Evolutionary conservation across 2,888 invertebrate species (phyloP).

Genomic region (Machimus rusticus): DNA sequence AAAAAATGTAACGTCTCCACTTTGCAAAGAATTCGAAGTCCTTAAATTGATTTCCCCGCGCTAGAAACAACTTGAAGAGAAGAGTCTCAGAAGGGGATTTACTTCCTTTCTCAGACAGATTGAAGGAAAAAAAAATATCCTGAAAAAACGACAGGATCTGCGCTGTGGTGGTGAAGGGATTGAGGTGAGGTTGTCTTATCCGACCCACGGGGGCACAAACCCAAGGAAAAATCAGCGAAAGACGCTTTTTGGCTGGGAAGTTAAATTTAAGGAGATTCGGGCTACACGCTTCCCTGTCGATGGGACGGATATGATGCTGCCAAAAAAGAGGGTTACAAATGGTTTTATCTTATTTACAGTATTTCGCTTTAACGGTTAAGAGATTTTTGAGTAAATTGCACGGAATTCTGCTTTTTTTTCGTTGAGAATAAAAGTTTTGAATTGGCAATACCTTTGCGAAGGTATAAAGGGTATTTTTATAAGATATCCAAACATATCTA

Average conservation of each 20-base stretch:
- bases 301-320: not conserved
- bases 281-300: not conserved
- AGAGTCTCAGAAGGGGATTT: not conserved
- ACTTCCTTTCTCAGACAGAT: not conserved
- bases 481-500: not conserved
- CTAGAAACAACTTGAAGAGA: not conserved
- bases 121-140: not conserved
- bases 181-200: constrained; percentile 23
- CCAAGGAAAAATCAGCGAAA: not conserved
- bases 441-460: not conserved
- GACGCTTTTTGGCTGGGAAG: not conserved
- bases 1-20: not conserved
- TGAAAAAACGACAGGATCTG: not conserved
- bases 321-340: not conserved
- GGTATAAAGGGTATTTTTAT: not conserved
- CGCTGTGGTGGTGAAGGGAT: not conserved
- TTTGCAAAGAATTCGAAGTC: not conserved
- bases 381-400: constrained; percentile 14
- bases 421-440: not conserved
- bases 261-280: not conserved
- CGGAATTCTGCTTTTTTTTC: not conserved
- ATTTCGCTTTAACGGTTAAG: constrained; percentile 12
- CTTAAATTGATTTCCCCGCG: not conserved
- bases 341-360: constrained; percentile 13
- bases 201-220: not conserved